Evolutionary conservation across 2,797 vertebrate genomes (phyloP).

Genomic region (Echiichthys vipera): DNA sequence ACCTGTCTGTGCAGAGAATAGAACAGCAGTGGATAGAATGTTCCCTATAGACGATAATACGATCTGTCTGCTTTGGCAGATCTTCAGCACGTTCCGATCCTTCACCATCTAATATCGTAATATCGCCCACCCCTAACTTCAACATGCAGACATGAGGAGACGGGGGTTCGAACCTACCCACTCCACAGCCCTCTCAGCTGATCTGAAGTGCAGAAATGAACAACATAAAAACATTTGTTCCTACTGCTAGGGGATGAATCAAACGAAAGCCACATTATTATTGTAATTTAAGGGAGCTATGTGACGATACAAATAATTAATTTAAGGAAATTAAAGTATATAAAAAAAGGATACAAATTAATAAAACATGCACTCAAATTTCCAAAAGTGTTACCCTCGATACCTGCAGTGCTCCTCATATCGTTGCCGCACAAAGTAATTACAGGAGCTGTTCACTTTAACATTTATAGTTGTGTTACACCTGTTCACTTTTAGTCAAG

Average conservation of each 20-base stretch:
- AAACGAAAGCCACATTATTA: not conserved
- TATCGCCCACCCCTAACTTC: no score
- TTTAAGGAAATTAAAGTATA: not conserved
- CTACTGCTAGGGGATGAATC: not conserved
- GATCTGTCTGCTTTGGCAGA: no score
- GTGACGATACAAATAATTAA: not conserved
- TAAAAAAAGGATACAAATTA: not conserved
- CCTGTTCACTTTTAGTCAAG: not conserved
- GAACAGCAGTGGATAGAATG: no score
- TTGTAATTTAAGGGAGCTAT: not conserved
- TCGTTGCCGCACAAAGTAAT: not conserved
- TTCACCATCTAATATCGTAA: no score
- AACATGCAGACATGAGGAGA: no score
- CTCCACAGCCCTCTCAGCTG: not conserved
- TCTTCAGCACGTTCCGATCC: no score
- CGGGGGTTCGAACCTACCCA: no score
- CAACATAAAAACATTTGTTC: not conserved
- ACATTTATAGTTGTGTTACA: not conserved
- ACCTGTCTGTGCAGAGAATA: no score
- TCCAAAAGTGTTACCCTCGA: not conserved
- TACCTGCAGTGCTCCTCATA: not conserved
- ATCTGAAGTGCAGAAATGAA: not conserved
- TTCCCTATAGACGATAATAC: no score
- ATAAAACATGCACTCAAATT: not conserved
- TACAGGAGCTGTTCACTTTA: not conserved